Conservation (phyloP, 2,797 vertebrate species). For the Botia almorhae region DNA sequence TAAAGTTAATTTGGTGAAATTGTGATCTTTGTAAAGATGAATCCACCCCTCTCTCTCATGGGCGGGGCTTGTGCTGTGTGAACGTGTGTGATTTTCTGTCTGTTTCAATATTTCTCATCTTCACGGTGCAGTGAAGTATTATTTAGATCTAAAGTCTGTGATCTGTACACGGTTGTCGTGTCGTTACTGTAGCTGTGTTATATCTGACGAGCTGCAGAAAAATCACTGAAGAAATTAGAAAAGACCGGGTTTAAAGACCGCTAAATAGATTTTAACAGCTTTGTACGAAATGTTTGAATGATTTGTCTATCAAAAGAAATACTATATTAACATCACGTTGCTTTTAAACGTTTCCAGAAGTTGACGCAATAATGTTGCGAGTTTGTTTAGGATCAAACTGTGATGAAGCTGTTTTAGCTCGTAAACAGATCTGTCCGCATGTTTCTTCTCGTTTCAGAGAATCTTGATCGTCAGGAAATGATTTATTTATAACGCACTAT, state of each 20-base stretch:
- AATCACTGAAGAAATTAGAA: slow-evolving; percentile 2
- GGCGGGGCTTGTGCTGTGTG: slow-evolving; percentile 25
- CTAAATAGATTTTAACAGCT: neutral
- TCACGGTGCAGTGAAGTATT: neutral
- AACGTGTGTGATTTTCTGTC: neutral
- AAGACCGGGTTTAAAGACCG: neutral
- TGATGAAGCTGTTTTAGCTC: too few species aligned
- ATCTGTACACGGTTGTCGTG: neutral
- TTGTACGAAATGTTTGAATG: neutral
- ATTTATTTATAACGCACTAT: slow-evolving; percentile 40
- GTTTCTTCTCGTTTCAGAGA: slow-evolving; percentile 13
- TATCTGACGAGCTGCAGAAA: neutral
- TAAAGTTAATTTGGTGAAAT: neutral
- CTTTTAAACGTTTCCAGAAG: too few species aligned
- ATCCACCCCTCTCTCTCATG: neutral
- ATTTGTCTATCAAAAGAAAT: neutral
- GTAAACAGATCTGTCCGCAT: too few species aligned
- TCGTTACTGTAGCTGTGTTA: neutral
- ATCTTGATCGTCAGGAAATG: slow-evolving; percentile 40
- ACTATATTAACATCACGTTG: neutral
- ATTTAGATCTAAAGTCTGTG: neutral
- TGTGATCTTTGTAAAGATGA: neutral
- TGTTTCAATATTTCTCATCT: neutral
- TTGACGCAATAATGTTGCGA: too few species aligned
- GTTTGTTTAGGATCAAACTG: too few species aligned